phyloP scores from a whole-genome alignment of 1,140 invertebrate genomes.

The Neelides sp. region DNA sequence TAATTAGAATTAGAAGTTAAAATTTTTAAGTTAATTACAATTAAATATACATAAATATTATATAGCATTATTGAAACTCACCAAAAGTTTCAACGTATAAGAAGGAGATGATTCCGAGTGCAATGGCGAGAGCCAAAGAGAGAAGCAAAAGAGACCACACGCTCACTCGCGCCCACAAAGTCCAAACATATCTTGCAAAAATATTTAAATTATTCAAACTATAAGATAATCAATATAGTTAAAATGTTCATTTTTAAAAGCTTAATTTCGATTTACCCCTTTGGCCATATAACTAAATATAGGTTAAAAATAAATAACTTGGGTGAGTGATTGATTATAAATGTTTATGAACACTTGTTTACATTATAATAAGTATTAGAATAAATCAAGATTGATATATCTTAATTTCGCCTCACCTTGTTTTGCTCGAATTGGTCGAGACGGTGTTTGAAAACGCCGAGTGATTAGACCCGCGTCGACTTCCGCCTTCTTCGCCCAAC shows the following conservation, averaged over 20 bases:
- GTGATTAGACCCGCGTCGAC: not conserved
- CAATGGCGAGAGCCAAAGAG: not conserved
- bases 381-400: not conserved
- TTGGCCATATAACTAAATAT: not conserved
- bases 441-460: not conserved
- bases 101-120: not conserved
- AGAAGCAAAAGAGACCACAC: not conserved
- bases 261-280: not conserved
- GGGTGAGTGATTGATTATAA: not conserved
- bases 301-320: not conserved
- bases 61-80: not conserved
- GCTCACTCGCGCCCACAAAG: too few relatives aligned
- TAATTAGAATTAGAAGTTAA: not conserved
- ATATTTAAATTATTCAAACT: not conserved
- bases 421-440: not conserved
- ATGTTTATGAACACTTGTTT: not conserved
- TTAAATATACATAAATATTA: not conserved
- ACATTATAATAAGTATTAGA: not conserved
- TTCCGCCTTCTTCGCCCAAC: not conserved
- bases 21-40: not conserved
- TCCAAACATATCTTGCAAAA: too few relatives aligned
- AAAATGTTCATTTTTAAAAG: not conserved
- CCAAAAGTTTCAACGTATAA: conserved; percentile 5
- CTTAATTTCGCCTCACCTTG: not conserved
- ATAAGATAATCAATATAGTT: not conserved